These are phyloP conservation scores for Synanthedon myopaeformis DNA, from an alignment of 2,888 invertebrate species.

Conservation along the genomic window DNA sequence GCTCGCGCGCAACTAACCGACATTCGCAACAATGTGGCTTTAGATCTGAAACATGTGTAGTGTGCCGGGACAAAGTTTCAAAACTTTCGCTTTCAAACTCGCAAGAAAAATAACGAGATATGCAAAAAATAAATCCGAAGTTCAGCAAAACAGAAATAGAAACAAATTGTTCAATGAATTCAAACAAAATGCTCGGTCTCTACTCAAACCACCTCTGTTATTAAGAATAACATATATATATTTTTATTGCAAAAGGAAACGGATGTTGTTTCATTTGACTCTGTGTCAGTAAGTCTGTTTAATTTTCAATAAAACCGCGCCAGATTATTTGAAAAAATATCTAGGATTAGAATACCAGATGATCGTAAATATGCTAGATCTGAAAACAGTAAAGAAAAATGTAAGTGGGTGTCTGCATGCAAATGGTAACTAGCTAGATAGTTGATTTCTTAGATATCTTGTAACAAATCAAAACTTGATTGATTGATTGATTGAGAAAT, in stretches of 20 bases:
- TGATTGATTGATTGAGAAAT: too few species aligned
- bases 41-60: conserved; percentile 27
- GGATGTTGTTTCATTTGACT: conserved; percentile 48
- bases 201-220: conserved; percentile 16
- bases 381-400: not conserved
- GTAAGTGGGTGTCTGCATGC: not conserved
- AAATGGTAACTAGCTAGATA: too few species aligned
- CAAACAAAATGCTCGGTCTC: conserved; percentile 1
- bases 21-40: conserved; percentile 34
- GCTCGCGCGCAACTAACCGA: conserved; percentile 18
- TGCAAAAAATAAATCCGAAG: too few species aligned
- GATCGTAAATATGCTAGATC: conserved; percentile 20
- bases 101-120: too few species aligned
- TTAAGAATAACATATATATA: conserved; percentile 30
- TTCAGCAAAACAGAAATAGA: too few species aligned
- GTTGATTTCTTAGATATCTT: too few species aligned
- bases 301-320: conserved; percentile 33
- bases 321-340: conserved; percentile 26
- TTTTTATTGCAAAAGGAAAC: conserved; percentile 42
- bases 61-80: conserved; percentile 3
- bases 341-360: conserved; percentile 3
- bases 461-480: too few species aligned
- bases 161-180: not conserved
- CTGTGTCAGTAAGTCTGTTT: conserved; percentile 34
- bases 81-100: too few species aligned